These are phyloP conservation scores for Diplosoma virens DNA, from an alignment of 23 tunicate genomes.

Conservation along the genomic window DNA sequence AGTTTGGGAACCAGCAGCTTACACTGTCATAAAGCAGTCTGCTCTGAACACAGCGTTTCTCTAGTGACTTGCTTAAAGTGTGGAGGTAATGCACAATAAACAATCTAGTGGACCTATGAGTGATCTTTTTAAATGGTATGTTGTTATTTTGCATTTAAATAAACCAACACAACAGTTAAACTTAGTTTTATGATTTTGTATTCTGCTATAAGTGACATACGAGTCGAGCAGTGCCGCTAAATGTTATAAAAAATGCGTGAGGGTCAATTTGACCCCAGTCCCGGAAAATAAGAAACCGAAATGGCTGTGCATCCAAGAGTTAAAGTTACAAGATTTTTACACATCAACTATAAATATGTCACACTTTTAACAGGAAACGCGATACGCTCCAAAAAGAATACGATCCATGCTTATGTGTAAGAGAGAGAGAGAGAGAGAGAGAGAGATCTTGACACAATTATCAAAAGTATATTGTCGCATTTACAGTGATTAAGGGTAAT, in stretches of 20 bases:
- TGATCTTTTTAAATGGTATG: neutral
- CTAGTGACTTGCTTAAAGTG: constrained; percentile 2
- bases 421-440: too few species aligned
- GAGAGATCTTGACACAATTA: too few species aligned
- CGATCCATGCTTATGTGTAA: too few species aligned
- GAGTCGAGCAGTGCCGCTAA: neutral
- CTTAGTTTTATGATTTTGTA: constrained; percentile 2
- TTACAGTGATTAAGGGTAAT: too few species aligned
- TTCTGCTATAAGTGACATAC: neutral
- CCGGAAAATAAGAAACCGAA: neutral
- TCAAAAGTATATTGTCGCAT: too few species aligned
- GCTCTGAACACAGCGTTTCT: neutral
- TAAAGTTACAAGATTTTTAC: neutral
- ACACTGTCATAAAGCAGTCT: neutral
- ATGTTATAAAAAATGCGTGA: too few species aligned
- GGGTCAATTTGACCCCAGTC: neutral
- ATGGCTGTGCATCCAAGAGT: neutral
- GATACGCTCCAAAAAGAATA: too few species aligned
- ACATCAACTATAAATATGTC: too few species aligned
- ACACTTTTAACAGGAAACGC: too few species aligned
- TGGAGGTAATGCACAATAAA: neutral
- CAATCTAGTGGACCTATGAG: neutral
- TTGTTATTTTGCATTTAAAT: neutral
- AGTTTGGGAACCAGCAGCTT: too few species aligned
- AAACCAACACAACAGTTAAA: neutral